These are phyloP conservation scores for Psammodynastes pulverulentus DNA, from an alignment of 2,113 vertebrate species.

Conservation along the genomic window DNA sequence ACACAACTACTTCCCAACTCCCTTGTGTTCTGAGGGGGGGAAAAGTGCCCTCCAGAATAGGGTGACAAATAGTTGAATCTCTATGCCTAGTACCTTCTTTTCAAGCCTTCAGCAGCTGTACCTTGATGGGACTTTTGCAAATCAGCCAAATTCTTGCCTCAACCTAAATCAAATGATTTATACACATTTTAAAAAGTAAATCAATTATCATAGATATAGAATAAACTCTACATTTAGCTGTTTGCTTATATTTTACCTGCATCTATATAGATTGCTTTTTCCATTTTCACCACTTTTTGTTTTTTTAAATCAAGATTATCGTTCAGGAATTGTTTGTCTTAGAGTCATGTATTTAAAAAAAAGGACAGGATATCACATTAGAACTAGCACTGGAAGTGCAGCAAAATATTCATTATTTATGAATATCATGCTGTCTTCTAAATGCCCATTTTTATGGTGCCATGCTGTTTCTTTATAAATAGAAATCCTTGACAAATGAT, in stretches of 20 bases:
- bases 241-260: neutral
- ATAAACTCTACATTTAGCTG: neutral
- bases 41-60: neutral
- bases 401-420: slow-evolving; percentile 15
- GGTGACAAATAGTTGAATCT: neutral
- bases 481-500: slow-evolving; percentile 27
- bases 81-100: neutral
- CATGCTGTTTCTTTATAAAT: slow-evolving; percentile 11
- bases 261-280: neutral
- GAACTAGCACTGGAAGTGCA: neutral
- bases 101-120: neutral
- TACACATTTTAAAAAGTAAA: neutral
- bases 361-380: neutral
- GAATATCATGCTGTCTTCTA: slow-evolving; percentile 8
- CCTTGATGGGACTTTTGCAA: neutral
- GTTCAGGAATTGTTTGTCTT: neutral
- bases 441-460: neutral
- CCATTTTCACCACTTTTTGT: neutral
- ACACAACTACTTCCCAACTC: neutral
- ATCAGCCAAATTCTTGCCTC: neutral
- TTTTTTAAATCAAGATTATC: neutral
- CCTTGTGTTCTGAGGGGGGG: neutral
- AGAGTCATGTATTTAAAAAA: slow-evolving; percentile 2
- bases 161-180: neutral
- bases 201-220: neutral